These are phyloP conservation scores for Poecilia latipinna DNA, from an alignment of 2,113 vertebrate genomes.

Conservation along the genomic window DNA sequence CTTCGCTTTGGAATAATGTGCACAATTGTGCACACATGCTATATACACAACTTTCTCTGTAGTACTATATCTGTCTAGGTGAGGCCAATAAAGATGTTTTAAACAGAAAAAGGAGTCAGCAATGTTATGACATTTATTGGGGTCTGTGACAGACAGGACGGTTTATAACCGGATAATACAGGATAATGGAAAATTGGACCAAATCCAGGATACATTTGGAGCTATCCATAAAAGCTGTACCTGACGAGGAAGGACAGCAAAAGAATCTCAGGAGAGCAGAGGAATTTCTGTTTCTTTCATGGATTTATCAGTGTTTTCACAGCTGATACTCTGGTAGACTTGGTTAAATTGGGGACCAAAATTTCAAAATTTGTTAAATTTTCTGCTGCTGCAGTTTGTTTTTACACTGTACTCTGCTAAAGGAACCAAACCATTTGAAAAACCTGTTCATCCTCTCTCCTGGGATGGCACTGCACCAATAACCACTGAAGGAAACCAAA, in stretches of 20 bases:
- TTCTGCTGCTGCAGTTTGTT: too few species aligned
- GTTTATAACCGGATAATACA: conserved; percentile 56
- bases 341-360: too few species aligned
- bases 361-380: too few species aligned
- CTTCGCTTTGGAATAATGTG: conserved; percentile 46
- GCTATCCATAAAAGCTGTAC: conserved; percentile 7
- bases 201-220: conserved; percentile 14
- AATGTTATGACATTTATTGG: conserved; percentile 64
- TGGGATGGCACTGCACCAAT: too few species aligned
- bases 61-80: conserved; percentile 14
- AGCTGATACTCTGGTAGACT: too few species aligned
- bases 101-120: conserved; percentile 41
- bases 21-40: not conserved
- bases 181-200: conserved; percentile 41
- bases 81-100: conserved; percentile 59
- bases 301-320: not conserved
- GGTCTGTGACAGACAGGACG: conserved; percentile 21
- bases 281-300: not conserved
- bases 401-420: too few species aligned
- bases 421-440: too few species aligned
- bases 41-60: conserved; percentile 18
- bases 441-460: too few species aligned
- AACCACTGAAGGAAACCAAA: too few species aligned
- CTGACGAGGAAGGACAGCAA: not conserved
- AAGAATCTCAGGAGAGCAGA: not conserved